Conservation (phyloP, 2,797 vertebrate genomes). For the Sebastes aleutianus region DNA sequence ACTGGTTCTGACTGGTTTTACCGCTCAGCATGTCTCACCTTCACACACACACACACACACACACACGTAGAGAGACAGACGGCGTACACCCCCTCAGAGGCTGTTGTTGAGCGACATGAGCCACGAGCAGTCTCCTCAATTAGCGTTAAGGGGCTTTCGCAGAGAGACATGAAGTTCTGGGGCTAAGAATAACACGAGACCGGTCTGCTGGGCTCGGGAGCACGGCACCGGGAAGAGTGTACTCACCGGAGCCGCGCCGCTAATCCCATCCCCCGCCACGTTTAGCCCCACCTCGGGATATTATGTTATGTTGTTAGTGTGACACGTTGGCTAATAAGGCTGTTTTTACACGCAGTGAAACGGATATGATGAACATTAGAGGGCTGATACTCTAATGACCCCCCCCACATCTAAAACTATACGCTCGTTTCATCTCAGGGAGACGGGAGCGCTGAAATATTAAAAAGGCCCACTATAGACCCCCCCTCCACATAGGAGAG, state of each 20-base stretch:
- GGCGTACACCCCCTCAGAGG: slow-evolving; percentile 35
- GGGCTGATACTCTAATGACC: slow-evolving; percentile 27
- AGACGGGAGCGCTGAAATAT: slow-evolving; percentile 52
- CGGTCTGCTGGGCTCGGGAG: slow-evolving; percentile 44
- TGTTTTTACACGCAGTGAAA: slow-evolving; percentile 59
- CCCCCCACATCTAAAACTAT: slow-evolving; percentile 5
- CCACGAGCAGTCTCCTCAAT: slow-evolving; percentile 71
- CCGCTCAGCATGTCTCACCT: slow-evolving; percentile 56
- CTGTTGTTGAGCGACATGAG: slow-evolving; percentile 62
- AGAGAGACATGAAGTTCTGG: slow-evolving; percentile 64
- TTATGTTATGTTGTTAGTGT: slow-evolving; percentile 69
- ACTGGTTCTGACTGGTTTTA: slow-evolving; percentile 64
- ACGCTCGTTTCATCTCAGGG: slow-evolving; percentile 29
- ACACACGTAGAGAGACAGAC: slow-evolving; percentile 23
- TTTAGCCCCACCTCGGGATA: slow-evolving; percentile 74
- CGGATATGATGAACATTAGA: slow-evolving; percentile 61
- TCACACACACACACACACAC: slow-evolving; percentile 26
- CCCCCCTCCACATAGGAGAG: slow-evolving; percentile 3
- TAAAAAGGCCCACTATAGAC: slow-evolving; percentile 49
- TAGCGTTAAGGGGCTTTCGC: slow-evolving; percentile 75
- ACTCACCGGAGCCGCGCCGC: slow-evolving; percentile 54
- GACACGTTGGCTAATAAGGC: slow-evolving; percentile 72
- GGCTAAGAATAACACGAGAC: slow-evolving; percentile 75
- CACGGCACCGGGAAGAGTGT: slow-evolving; percentile 36
- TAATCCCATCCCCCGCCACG: slow-evolving; percentile 72